Conservation (phyloP, 2,797 vertebrate species). For the Sebastes matsubarae region DNA sequence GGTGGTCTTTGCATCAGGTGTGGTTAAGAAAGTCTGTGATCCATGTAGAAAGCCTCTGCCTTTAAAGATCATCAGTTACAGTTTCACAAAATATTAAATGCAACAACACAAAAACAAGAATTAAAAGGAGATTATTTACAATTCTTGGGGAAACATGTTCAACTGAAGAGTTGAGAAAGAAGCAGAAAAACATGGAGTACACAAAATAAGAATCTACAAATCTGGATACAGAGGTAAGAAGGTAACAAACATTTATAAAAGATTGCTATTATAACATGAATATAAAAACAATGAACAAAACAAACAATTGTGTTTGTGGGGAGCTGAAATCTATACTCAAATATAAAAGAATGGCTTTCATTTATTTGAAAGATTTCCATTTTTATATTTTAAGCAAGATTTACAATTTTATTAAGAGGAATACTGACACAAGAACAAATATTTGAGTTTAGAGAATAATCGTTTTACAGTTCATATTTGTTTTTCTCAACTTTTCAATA, state of each 20-base stretch:
- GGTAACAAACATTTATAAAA: slow-evolving; percentile 48
- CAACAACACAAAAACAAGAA: slow-evolving; percentile 41
- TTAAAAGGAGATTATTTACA: slow-evolving; percentile 25
- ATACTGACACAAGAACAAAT: too few relatives aligned
- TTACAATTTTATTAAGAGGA: background rate
- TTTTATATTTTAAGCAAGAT: background rate
- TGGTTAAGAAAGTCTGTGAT: background rate
- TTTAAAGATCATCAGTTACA: background rate
- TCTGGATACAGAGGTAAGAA: slow-evolving; percentile 55
- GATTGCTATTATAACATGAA: slow-evolving; percentile 25
- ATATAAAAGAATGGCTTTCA: background rate
- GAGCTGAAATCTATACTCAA: background rate
- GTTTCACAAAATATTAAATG: slow-evolving; percentile 17
- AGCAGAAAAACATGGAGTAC: background rate
- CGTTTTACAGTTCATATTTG: too few relatives aligned
- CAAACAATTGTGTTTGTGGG: background rate
- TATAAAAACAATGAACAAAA: background rate
- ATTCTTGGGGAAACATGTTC: background rate
- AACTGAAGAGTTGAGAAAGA: slow-evolving; percentile 16
- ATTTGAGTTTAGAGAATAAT: too few relatives aligned
- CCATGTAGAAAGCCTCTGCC: background rate
- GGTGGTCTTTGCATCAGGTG: background rate
- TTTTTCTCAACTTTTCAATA: too few relatives aligned
- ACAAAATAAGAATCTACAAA: background rate
- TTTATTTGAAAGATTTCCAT: background rate